Base-by-base conservation (phyloP, 1,140 invertebrate species). In the Drosophila carrolli region DNA sequence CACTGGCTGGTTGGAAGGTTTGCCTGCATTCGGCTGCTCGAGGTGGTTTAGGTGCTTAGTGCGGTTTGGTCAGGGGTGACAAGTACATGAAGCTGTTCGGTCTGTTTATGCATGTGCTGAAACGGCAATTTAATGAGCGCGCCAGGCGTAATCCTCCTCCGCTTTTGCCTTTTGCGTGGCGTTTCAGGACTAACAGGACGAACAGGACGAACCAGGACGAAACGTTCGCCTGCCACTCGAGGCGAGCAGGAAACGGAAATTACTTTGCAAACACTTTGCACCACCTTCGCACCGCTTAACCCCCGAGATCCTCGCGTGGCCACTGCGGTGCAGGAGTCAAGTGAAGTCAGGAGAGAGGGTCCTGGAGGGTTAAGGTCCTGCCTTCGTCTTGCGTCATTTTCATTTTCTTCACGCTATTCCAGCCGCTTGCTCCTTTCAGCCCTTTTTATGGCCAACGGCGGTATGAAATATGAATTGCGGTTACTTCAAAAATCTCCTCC, bases 381-480 rank as follows among this genome's bases (percentile, higher is more conserved):
- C 60, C 65, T 61, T 72, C 57, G 56, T 44, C 58, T 85, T 84
- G 65, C 85, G 74, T 75, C 74, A 89, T 81, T 84, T 90, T 75
- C 74, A 89, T 81, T 89, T 89, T 81, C 85, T 80, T 88, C 68
- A 80, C 60, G 76, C 75, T 56, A 76, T 78, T 72, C 65, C 67
- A 66, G 78, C 50, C 78, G 59, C 53, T 76, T 82, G 81, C 70
- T 75, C 53, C 43, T 47, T 65, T 61, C 58, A 73, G 60, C 62
- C 73, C 61, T 81, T 66, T 89, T 89, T 89, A 90, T 75, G 62
- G 74, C 66, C 81, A 81, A 53, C 73, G 82, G 84, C 80, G 77
- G 77, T 81, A 83, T 89, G 81, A 89, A 89, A 89, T 89, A 89
- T 89, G 84, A 89, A 89, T 89, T 89, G 84, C 84, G 84, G 85